A percentile compares a stretch with the other conserved stretches of the same genome.
Conservation (phyloP, 2,888 invertebrate species). For the Cheilosia variabilis region DNA sequence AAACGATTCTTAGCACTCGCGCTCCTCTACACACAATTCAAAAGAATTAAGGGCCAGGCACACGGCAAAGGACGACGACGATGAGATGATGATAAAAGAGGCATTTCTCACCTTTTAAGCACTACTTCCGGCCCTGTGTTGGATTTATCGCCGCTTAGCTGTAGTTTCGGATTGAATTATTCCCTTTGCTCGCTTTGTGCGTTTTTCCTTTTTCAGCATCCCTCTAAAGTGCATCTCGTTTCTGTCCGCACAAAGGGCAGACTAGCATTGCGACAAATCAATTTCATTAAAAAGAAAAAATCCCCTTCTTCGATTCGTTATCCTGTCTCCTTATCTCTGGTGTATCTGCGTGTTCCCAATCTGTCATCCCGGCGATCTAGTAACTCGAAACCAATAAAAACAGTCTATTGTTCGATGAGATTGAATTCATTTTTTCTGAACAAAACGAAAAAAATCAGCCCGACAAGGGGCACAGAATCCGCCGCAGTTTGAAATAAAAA, state of each 20-base stretch:
- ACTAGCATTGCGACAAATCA: conserved; percentile 56
- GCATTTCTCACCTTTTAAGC: conserved; percentile 71
- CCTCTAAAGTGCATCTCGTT: conserved; percentile 59
- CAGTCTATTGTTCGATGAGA: conserved; percentile 58
- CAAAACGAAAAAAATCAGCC: conserved; percentile 15
- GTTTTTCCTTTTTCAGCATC: conserved; percentile 20
- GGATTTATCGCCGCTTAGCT: conserved; percentile 47
- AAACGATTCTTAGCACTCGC: conserved; percentile 27
- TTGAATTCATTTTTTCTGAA: conserved; percentile 50
- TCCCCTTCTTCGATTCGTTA: conserved; percentile 14
- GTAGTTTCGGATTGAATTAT: conserved; percentile 41
- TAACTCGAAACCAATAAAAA: conserved; percentile 74
- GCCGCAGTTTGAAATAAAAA: conserved; percentile 37
- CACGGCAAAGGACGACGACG: background rate
- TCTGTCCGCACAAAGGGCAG: conserved; percentile 51
- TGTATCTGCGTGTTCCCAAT: conserved; percentile 48
- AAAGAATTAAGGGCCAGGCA: background rate
- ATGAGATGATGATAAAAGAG: conserved; percentile 44
- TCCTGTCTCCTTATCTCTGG: conserved; percentile 3
- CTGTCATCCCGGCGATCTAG: conserved; percentile 46
- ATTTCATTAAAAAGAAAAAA: conserved; percentile 66
- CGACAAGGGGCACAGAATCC: background rate
- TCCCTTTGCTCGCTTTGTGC: conserved; percentile 42
- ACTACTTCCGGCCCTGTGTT: conserved; percentile 63
- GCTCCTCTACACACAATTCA: background rate